A percentile compares a stretch with the other conserved stretches of the same genome.
These are phyloP conservation scores for Sabatieria punctata DNA, from an alignment of 2,888 invertebrate species.

Conservation along the genomic window DNA sequence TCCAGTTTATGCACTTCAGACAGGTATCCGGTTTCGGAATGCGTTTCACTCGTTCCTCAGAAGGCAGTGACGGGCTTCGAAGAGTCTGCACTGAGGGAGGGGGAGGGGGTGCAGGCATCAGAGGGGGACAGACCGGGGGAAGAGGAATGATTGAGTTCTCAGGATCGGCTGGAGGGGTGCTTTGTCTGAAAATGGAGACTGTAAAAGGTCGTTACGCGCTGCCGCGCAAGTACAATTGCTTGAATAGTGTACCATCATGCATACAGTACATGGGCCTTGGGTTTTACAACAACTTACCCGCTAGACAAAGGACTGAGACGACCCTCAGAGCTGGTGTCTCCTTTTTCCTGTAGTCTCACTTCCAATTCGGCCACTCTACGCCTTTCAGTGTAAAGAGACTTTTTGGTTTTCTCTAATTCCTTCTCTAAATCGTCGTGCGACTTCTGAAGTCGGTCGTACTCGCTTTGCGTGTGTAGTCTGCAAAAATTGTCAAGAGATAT, in stretches of 20 bases:
- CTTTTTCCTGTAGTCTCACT: too few relatives aligned
- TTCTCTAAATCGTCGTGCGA: too few relatives aligned
- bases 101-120: conserved; percentile 22
- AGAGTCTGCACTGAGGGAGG: conserved; percentile 15
- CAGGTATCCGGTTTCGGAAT: conserved; percentile 82
- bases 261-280: too few relatives aligned
- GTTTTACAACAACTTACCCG: too few relatives aligned
- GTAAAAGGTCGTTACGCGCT: too few relatives aligned
- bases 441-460: conserved; percentile 21
- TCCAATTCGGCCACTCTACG: conserved; percentile 20
- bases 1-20: conserved; percentile 89
- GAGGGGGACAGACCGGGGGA: conserved; percentile 15
- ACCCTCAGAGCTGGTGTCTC: too few relatives aligned
- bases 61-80: not conserved
- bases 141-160: conserved; percentile 5
- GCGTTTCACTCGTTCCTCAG: conserved; percentile 44
- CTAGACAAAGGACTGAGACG: too few relatives aligned
- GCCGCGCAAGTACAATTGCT: too few relatives aligned
- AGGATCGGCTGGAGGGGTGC: not conserved
- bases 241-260: too few relatives aligned
- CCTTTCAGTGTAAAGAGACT: conserved; percentile 18
- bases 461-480: conserved; percentile 22
- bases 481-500: not conserved
- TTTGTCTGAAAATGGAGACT: not conserved
- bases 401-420: too few relatives aligned